These are phyloP conservation scores for Lepus americanus DNA, from an alignment of 2,113 vertebrate species.

Conservation along the genomic window DNA sequence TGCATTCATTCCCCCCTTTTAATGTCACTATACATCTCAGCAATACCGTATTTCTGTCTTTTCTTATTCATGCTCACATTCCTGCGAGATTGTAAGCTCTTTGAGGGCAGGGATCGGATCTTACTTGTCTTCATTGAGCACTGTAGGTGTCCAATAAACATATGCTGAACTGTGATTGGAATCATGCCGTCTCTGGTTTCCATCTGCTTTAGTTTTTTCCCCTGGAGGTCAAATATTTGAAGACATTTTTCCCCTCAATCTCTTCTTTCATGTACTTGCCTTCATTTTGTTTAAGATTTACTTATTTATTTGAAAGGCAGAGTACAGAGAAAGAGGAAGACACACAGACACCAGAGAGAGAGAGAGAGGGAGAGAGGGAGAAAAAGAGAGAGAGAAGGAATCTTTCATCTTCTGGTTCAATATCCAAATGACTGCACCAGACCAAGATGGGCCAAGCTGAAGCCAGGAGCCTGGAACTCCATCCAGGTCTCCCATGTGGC, in stretches of 20 bases:
- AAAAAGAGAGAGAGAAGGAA: too few relatives aligned
- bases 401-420: too few relatives aligned
- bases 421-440: too few relatives aligned
- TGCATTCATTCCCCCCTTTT: background rate
- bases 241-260: background rate
- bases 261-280: background rate
- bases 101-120: background rate
- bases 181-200: slow-evolving; percentile 53
- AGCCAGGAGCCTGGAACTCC: too few relatives aligned
- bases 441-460: too few relatives aligned
- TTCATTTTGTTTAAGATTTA: too few relatives aligned
- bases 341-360: too few relatives aligned
- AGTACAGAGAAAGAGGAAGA: too few relatives aligned
- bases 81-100: slow-evolving; percentile 38
- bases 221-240: slow-evolving; percentile 23
- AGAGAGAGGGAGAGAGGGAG: too few relatives aligned
- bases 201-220: background rate
- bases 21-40: background rate
- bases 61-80: background rate
- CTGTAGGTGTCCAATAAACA: slow-evolving; percentile 11
- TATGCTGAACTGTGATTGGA: background rate
- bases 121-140: slow-evolving; percentile 43
- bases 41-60: slow-evolving; percentile 17
- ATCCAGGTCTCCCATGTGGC: too few relatives aligned
- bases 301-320: too few relatives aligned